These are phyloP conservation scores for Trichomycterus rosablanca DNA, from an alignment of 2,113 vertebrate species.

Conservation along the genomic window DNA sequence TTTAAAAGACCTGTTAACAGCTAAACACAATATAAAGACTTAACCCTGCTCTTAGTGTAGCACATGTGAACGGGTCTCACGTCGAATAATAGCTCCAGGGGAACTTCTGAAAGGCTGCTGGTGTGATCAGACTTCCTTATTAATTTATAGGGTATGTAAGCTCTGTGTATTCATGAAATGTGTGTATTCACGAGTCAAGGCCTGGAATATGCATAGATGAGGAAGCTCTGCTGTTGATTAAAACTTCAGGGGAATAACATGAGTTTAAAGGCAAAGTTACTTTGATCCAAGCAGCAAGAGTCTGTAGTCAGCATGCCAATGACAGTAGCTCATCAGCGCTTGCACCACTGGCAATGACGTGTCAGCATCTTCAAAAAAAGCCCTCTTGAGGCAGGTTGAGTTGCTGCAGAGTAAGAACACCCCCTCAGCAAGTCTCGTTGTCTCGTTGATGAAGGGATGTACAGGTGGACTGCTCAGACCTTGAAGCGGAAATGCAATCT, in stretches of 20 bases:
- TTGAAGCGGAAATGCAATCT: slow-evolving; percentile 35
- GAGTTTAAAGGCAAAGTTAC: not conserved
- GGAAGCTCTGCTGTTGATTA: not conserved
- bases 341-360: slow-evolving; percentile 19
- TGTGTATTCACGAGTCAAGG: not conserved
- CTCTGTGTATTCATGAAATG: not conserved
- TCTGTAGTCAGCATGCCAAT: slow-evolving; percentile 17
- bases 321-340: slow-evolving; percentile 10
- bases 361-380: slow-evolving; percentile 31
- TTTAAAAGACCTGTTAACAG: slow-evolving; percentile 7
- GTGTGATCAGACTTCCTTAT: not conserved
- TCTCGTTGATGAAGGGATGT: slow-evolving; percentile 30
- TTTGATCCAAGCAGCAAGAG: slow-evolving; percentile 1
- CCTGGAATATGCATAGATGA: not conserved
- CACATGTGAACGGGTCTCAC: too few relatives aligned
- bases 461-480: slow-evolving; percentile 16
- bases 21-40: not conserved
- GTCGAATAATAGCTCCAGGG: not conserved
- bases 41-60: too few relatives aligned
- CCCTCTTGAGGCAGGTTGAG: slow-evolving; percentile 21
- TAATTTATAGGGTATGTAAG: not conserved
- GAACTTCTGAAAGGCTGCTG: not conserved
- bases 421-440: slow-evolving; percentile 33
- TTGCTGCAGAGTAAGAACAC: slow-evolving; percentile 25
- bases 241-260: not conserved